Percentiles rank a stretch among this genome's conserved stretches.
Evolutionary conservation across 2,113 vertebrate species (phyloP).

Genomic region (Nothobranchius furzeri): DNA sequence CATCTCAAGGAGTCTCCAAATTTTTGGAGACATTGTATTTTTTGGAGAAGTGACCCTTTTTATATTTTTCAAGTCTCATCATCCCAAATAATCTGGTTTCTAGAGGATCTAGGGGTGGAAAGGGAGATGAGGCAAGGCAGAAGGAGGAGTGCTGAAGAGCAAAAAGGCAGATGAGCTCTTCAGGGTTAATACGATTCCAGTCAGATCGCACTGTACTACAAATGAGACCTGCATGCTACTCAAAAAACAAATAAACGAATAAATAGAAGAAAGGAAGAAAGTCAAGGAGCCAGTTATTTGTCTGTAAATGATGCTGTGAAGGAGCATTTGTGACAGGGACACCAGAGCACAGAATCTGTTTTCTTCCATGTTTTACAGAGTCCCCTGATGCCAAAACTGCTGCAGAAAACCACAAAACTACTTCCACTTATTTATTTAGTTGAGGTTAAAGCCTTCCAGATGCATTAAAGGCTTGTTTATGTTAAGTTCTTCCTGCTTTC

Average conservation of each 20-base stretch:
- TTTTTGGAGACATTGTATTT: too few species aligned
- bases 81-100: background rate
- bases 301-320: constrained; percentile 9
- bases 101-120: background rate
- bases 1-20: too few species aligned
- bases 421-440: constrained; percentile 51
- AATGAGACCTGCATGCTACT: too few species aligned
- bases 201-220: too few species aligned
- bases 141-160: too few species aligned
- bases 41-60: too few species aligned
- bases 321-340: constrained; percentile 6
- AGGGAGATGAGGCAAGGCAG: background rate
- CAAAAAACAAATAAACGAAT: too few species aligned
- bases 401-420: constrained; percentile 28
- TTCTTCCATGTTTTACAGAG: constrained; percentile 25
- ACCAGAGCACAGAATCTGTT: constrained; percentile 26
- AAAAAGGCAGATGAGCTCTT: too few species aligned
- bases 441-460: constrained; percentile 63
- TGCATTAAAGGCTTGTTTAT: constrained; percentile 41
- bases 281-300: background rate
- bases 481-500: constrained; percentile 28
- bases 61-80: too few species aligned
- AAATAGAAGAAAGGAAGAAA: too few species aligned
- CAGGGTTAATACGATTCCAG: too few species aligned
- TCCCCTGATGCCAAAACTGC: constrained; percentile 37